phyloP scores from a whole-genome alignment of 2,888 invertebrate genomes.

The Ferrisia virgata region DNA sequence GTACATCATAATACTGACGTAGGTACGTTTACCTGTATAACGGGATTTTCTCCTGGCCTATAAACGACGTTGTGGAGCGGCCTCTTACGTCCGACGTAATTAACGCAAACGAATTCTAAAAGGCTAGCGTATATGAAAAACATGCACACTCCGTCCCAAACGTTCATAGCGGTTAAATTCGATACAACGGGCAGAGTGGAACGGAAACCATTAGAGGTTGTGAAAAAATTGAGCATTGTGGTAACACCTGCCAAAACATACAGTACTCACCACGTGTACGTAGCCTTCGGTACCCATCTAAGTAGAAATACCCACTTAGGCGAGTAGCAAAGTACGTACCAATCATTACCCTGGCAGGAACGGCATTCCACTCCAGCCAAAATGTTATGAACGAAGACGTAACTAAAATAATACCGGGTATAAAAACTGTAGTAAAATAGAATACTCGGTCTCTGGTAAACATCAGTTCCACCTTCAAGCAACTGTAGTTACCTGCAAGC shows the following conservation, averaged over 20 bases:
- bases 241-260: slow-evolving; percentile 74
- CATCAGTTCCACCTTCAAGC: slow-evolving; percentile 87
- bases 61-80: slow-evolving; percentile 69
- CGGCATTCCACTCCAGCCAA: slow-evolving; percentile 97
- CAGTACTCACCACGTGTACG: too few species aligned
- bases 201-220: slow-evolving; percentile 88
- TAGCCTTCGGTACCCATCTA: too few species aligned
- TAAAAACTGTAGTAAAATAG: slow-evolving; percentile 95
- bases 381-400: slow-evolving; percentile 96
- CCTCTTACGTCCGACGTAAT: slow-evolving; percentile 83
- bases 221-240: slow-evolving; percentile 98
- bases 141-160: slow-evolving; percentile 96
- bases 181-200: slow-evolving; percentile 90
- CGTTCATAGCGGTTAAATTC: slow-evolving; percentile 92
- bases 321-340: slow-evolving; percentile 59
- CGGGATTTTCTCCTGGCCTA: slow-evolving; percentile 84
- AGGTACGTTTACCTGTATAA: slow-evolving; percentile 83
- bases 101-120: slow-evolving; percentile 90
- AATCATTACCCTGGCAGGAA: slow-evolving; percentile 94
- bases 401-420: slow-evolving; percentile 93
- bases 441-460: slow-evolving; percentile 94
- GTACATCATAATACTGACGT: too few species aligned
- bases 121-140: slow-evolving; percentile 94
- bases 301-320: too few species aligned
- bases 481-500: slow-evolving; percentile 86